Evolutionary conservation across 2,888 invertebrate species (phyloP).

Genomic region (Acronicta leporina): DNA sequence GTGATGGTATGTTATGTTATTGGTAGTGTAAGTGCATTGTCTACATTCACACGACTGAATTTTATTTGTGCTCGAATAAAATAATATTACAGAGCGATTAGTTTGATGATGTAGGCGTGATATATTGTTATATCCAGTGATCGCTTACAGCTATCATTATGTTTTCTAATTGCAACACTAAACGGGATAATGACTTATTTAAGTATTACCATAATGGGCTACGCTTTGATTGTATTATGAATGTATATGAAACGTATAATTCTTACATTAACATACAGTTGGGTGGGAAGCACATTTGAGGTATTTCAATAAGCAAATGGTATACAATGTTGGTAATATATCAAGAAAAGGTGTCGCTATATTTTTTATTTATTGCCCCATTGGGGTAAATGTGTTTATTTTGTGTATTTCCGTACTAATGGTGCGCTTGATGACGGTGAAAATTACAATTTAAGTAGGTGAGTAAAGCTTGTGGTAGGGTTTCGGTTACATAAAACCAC

Average conservation of each 20-base stretch:
- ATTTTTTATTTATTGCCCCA: conserved; percentile 37
- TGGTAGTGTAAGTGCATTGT: conserved; percentile 32
- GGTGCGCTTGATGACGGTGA: conserved; percentile 1
- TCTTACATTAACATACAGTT: conserved; percentile 45
- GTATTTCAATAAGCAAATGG: conserved; percentile 46
- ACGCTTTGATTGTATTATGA: conserved; percentile 45
- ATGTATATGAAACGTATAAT: conserved; percentile 52
- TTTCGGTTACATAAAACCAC: conserved; percentile 25
- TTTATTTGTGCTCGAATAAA: conserved; percentile 45
- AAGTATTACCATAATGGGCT: conserved; percentile 54
- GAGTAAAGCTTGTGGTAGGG: conserved; percentile 15
- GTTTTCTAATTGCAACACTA: conserved; percentile 58
- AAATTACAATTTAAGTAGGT: conserved; percentile 19
- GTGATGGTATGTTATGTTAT: too few species aligned
- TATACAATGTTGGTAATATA: conserved; percentile 39
- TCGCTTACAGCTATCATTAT: conserved; percentile 54
- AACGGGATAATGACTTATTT: conserved; percentile 55
- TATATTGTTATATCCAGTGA: conserved; percentile 52
- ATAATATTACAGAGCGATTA: conserved; percentile 70
- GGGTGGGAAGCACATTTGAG: conserved; percentile 37
- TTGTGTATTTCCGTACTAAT: conserved; percentile 17
- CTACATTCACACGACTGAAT: conserved; percentile 51
- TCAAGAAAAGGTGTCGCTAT: conserved; percentile 27
- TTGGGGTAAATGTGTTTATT: conserved; percentile 25
- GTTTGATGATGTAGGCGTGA: conserved; percentile 66